phyloP scores from a whole-genome alignment of 2,113 vertebrate species.

The Pygoscelis antarcticus region DNA sequence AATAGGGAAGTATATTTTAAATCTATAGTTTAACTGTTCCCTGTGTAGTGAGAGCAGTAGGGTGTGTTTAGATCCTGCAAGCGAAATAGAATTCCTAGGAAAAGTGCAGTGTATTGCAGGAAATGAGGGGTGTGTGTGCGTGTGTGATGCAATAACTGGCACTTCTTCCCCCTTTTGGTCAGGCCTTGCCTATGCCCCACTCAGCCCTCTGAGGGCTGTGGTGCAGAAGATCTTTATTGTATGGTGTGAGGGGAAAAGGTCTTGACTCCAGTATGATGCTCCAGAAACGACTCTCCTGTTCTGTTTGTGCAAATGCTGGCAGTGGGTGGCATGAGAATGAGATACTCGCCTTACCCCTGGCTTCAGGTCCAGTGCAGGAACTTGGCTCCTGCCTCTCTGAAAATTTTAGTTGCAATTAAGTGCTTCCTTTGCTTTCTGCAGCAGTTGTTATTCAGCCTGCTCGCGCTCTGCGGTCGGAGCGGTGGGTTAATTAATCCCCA shows the following conservation, averaged over 20 bases:
- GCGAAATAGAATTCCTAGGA: background rate
- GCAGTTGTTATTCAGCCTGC: background rate
- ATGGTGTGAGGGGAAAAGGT: background rate
- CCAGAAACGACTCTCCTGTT: fast-evolving
- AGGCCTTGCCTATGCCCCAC: fast-evolving
- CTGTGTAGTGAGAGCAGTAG: background rate
- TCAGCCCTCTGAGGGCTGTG: fast-evolving
- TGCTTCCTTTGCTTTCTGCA: background rate
- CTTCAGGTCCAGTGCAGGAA: background rate
- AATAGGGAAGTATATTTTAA: too few relatives aligned
- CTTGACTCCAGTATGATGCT: too few relatives aligned
- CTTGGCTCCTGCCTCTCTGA: background rate
- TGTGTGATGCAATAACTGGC: background rate
- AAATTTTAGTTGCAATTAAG: too few relatives aligned
- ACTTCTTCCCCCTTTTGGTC: background rate
- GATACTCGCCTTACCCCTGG: fast-evolving
- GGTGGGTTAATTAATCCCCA: background rate
- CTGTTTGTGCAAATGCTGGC: background rate
- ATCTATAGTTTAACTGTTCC: background rate
- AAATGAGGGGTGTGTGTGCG: background rate
- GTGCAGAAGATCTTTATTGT: fast-evolving
- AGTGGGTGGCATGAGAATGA: fast-evolving
- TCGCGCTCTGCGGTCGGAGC: background rate
- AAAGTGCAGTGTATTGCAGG: background rate
- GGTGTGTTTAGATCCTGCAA: fast-evolving